phyloP scores from a whole-genome alignment of 2,113 vertebrate species.

The Pristiophorus japonicus region DNA sequence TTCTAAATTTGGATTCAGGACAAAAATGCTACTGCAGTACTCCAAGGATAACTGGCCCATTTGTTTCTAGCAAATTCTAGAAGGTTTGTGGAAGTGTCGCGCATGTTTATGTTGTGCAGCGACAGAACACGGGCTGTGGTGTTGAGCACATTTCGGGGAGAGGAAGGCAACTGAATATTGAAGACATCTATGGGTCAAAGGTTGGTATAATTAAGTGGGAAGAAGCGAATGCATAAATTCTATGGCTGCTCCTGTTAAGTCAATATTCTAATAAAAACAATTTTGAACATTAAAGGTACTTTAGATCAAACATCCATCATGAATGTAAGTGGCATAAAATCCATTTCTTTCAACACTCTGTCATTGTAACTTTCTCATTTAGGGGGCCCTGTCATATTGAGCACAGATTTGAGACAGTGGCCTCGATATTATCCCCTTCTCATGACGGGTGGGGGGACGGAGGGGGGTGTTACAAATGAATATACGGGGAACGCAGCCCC shows the following conservation, averaged over 20 bases:
- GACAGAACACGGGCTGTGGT: background rate
- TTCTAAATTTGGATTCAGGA: conserved; percentile 7
- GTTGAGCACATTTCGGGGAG: background rate
- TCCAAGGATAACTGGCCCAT: background rate
- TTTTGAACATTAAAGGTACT: background rate
- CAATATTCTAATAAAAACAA: too few species aligned
- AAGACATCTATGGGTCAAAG: background rate
- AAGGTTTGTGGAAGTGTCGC: background rate
- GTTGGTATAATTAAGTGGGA: background rate
- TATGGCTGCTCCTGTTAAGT: background rate
- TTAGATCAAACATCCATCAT: background rate
- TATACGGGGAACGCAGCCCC: background rate
- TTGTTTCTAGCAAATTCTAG: background rate
- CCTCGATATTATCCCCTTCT: background rate
- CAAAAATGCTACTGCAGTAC: background rate
- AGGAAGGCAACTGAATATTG: background rate
- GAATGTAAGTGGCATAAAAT: background rate
- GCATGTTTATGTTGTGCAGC: background rate
- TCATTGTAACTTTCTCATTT: background rate
- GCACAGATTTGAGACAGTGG: background rate
- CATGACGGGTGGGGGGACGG: background rate
- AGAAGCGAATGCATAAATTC: background rate
- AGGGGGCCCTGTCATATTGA: background rate
- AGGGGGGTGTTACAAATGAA: background rate
- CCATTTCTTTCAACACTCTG: background rate